phyloP scores from a whole-genome alignment of 2,888 invertebrate species.

The Podabrus alpinus region DNA sequence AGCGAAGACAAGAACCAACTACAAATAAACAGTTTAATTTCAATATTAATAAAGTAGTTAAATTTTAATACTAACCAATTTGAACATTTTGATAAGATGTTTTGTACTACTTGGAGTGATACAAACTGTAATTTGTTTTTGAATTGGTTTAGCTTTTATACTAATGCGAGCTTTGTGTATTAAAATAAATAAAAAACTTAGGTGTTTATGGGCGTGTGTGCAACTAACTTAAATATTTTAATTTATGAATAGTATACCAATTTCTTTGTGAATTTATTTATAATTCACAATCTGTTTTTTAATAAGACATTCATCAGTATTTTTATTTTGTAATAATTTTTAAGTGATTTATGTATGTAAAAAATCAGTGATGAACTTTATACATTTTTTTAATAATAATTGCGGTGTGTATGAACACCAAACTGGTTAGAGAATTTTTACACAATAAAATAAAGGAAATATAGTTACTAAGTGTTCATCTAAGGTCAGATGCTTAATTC shows the following conservation, averaged over 20 bases:
- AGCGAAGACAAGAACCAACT: slow-evolving; percentile 27
- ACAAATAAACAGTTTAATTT: slow-evolving; percentile 1
- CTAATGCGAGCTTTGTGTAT: not conserved
- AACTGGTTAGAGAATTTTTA: no score
- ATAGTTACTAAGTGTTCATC: no score
- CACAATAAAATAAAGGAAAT: not conserved
- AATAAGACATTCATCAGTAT: no score
- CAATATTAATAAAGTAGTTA: not conserved
- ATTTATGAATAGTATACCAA: not conserved
- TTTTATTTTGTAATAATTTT: no score
- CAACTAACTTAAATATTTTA: not conserved
- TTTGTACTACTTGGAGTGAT: slow-evolving; percentile 5
- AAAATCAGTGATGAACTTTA: no score
- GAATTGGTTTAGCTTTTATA: not conserved
- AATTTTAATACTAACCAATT: slow-evolving; percentile 5
- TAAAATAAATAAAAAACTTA: not conserved
- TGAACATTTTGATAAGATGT: slow-evolving; percentile 11
- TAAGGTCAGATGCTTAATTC: no score
- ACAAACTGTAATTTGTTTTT: slow-evolving; percentile 1
- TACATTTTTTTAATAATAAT: no score
- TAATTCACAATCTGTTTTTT: no score
- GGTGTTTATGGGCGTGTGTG: not conserved
- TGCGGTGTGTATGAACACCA: no score
- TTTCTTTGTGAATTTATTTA: not conserved
- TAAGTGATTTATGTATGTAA: no score